phyloP scores from a whole-genome alignment of 2,113 vertebrate genomes.

The Lycaon pictus region DNA sequence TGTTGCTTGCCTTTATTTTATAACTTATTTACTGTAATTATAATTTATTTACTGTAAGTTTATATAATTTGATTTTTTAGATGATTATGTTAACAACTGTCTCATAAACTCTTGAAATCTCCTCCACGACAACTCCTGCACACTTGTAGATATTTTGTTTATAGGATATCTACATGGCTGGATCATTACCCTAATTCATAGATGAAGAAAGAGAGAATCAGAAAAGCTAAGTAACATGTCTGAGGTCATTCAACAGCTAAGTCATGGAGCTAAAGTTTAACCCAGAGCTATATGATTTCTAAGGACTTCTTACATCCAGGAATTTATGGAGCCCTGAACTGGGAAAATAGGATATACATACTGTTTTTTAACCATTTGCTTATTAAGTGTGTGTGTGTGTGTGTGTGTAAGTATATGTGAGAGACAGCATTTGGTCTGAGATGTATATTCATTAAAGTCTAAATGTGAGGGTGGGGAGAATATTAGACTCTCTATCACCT shows the following conservation, averaged over 20 bases:
- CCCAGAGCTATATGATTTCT: neutral
- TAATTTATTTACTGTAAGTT: neutral
- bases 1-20: neutral
- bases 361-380: neutral
- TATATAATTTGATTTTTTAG: neutral
- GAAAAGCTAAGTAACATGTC: neutral
- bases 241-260: neutral
- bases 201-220: neutral
- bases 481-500: neutral
- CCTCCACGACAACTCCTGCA: neutral
- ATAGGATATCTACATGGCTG: neutral
- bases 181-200: neutral
- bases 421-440: neutral
- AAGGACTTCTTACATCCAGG: neutral
- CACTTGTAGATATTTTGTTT: neutral
- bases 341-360: neutral
- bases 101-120: neutral
- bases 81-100: neutral
- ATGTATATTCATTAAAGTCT: neutral
- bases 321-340: neutral
- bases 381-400: too few species aligned
- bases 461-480: rapidly evolving
- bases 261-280: neutral
- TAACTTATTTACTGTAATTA: neutral
- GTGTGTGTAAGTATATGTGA: neutral